Conservation (phyloP, 2,797 vertebrate species). For the Hydrocynus forskahlii region DNA sequence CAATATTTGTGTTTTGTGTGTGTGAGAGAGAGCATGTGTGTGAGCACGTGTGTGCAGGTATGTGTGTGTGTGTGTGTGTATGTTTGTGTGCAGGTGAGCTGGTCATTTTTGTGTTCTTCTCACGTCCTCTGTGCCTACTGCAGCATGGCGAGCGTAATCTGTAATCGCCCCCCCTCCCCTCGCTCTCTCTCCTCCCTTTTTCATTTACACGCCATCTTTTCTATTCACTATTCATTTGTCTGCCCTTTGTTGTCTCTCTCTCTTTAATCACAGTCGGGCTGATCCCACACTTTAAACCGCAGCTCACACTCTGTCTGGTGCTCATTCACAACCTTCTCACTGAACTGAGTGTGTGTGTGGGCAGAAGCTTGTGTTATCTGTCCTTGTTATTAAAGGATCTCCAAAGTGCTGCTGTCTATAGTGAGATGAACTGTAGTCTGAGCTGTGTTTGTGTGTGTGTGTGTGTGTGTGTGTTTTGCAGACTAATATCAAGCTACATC, state of each 20-base stretch:
- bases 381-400: not conserved
- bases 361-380: not conserved
- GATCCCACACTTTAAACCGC: not conserved
- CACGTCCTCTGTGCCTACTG: conserved; percentile 27
- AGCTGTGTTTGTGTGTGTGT: not conserved
- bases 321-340: not conserved
- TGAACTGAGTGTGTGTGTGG: conserved; percentile 14
- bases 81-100: conserved; percentile 10
- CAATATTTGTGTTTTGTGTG: too few relatives aligned
- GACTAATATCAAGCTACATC: not conserved
- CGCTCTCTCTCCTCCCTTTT: not conserved
- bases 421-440: not conserved
- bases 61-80: not conserved
- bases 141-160: conserved; percentile 27
- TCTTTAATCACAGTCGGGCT: not conserved
- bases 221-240: not conserved
- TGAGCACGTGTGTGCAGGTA: not conserved
- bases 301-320: not conserved
- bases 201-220: not conserved
- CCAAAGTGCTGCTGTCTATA: not conserved
- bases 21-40: too few relatives aligned
- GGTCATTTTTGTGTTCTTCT: conserved; percentile 2
- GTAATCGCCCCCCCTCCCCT: conserved; percentile 32
- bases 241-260: not conserved
- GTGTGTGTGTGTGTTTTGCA: too few relatives aligned